phyloP scores from a whole-genome alignment of 2,888 invertebrate species.

The Seladonia tumulorum region DNA sequence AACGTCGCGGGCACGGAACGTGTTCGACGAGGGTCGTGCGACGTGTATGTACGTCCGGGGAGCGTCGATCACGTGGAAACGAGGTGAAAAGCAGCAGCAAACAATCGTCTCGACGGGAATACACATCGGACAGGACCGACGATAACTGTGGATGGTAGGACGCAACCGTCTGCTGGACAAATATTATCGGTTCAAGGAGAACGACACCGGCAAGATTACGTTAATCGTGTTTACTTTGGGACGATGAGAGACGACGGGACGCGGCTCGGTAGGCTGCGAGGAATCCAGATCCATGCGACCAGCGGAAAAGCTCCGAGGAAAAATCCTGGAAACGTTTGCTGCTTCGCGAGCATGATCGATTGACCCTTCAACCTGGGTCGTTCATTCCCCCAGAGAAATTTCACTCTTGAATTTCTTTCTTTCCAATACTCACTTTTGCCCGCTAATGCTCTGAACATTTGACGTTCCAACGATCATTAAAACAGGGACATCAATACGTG shows the following conservation, averaged over 20 bases:
- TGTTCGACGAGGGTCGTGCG: neutral
- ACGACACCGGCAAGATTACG: constrained; percentile 17
- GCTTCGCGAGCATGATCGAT: neutral
- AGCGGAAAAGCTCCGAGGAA: neutral
- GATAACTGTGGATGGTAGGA: neutral
- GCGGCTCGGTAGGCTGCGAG: neutral
- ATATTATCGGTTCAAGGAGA: neutral
- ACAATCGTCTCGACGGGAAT: neutral
- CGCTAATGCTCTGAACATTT: neutral
- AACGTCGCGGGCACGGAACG: neutral
- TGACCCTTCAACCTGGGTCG: neutral
- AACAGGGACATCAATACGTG: neutral
- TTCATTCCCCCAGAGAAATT: neutral
- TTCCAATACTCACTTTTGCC: neutral
- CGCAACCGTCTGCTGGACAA: neutral
- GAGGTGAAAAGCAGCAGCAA: neutral
- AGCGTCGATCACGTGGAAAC: neutral
- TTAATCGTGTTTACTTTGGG: constrained; percentile 22
- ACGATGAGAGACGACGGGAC: neutral
- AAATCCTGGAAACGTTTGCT: neutral
- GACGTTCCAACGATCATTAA: too few species aligned
- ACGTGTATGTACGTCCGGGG: neutral
- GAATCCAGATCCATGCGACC: neutral
- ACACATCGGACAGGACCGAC: neutral
- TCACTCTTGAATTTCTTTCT: neutral